phyloP scores from a whole-genome alignment of 2,888 invertebrate species.

The Lasioglossum villosulum region DNA sequence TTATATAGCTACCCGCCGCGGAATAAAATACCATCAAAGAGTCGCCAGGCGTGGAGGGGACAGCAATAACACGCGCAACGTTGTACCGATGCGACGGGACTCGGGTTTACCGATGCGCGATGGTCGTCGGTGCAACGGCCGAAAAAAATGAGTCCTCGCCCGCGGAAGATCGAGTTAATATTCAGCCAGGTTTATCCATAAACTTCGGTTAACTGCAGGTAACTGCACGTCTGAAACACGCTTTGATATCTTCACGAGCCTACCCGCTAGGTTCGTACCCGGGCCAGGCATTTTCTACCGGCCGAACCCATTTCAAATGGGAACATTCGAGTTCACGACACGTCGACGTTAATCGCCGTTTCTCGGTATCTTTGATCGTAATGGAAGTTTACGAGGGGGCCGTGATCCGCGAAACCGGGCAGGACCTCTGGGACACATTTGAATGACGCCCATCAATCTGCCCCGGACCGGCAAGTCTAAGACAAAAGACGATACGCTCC shows the following conservation, averaged over 20 bases:
- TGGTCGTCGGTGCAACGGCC: constrained; percentile 24
- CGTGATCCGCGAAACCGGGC: background rate
- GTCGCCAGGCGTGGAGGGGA: background rate
- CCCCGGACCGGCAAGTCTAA: background rate
- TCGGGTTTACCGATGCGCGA: background rate
- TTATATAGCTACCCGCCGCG: background rate
- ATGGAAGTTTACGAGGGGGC: constrained; percentile 41
- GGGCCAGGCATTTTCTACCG: constrained; percentile 20
- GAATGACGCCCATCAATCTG: constrained; percentile 7
- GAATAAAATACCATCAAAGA: constrained; percentile 33
- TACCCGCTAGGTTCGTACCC: constrained; percentile 15
- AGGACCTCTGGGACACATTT: background rate
- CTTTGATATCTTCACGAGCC: constrained; percentile 58
- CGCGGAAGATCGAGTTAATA: constrained; percentile 52
- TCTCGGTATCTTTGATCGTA: constrained; percentile 41
- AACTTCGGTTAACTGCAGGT: constrained; percentile 57
- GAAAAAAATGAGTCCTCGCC: constrained; percentile 27
- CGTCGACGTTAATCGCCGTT: constrained; percentile 46
- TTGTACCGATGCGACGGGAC: constrained; percentile 3
- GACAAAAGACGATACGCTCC: background rate
- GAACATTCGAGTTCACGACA: constrained; percentile 44
- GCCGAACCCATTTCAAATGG: constrained; percentile 33
- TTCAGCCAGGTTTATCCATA: constrained; percentile 60
- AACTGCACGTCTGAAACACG: constrained; percentile 47
- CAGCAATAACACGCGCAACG: constrained; percentile 41